Evolutionary conservation across 2,797 vertebrate species (phyloP), one percentile per base, ranked within the genome.

Genomic region (Pithecia hirsuta): DNA sequence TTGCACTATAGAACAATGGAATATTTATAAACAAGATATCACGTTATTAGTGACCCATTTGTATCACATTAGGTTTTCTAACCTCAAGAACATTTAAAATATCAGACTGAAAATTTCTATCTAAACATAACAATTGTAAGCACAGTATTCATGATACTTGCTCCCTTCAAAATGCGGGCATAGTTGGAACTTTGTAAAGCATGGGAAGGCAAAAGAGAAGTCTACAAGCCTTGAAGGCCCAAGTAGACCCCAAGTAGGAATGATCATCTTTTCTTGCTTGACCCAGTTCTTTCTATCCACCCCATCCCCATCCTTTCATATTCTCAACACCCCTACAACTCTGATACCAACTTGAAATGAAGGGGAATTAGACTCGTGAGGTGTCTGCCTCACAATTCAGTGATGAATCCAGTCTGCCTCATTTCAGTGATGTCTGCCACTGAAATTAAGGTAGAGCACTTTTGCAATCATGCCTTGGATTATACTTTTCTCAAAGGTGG

Each of bases 401-500:
- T n/a, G 61, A 67, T 67, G 30, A 67, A n/a, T 67, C 33, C 30
- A 8, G 61, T 17, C 61, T 17, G 15, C 33, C 30, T 67, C 61
- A n/a, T 67, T n/a, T 67, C 61, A 64, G 30, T 64, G 89, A 84
- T 14, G 3, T 48, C 30, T 46, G 24, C 24, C n/a, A 28, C 81
- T 84, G 76, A 78, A 70, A 86, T 83, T 82, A 50, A 44, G 72
- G 44, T 61, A 67, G 33, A 48, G 41, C 20, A 75, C 52, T 59
- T 93, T 50, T 87, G 30, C 61, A 67, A 44, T 80, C 82, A 64
- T 75, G 59, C 10, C n/a, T 46, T 46, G 30, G 48, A 91, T 41
- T 75, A 57, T 64, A 94, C 87, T 83, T 94, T 97, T 76, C 70
- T 81, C 26, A 22, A 83, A n/a, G 41, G 74, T 75, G 70, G 59